Evolutionary conservation across 2,113 vertebrate species (phyloP), one percentile per base, ranked within the genome.

Genomic region (Alaudala cheleensis): DNA sequence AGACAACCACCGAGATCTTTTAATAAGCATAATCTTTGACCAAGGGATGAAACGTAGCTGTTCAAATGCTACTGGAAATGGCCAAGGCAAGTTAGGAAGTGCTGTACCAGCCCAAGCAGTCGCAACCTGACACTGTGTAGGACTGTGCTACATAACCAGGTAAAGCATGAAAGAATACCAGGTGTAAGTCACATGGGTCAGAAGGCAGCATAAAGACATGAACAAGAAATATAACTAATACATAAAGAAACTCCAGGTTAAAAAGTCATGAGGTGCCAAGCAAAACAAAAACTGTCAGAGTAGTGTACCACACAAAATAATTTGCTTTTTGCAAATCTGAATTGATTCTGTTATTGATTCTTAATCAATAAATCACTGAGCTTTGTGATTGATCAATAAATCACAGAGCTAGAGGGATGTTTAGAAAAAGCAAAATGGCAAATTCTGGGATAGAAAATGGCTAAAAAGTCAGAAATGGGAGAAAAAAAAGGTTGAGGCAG

Each of bases 111-210:
- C 33, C 16, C 21, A 51, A 81, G 29, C 11, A 31, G 16, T 12
- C 42, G 31, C 24, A 26, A 19, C 7, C 1, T 17, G 11, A 8
- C 9, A 24, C 10, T 10, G 8, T 4, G 2, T 12, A 28, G 4
- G 31, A 57, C 22, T 56, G 53, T 11, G 26, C 12, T 53, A 12
- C 7, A 23, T 10, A 54, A 44, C 2, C n/a, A 77, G 11, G 3
- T 11, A 57, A 60, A 83, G 4, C n/a, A n/a, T 45, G 10, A 45
- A 70, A 31, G 6, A 11, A n/a, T 21, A 72, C 5, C 28, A 77
- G 4, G 2, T 49, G 4, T 56, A 82, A 80, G 11, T 12, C 51
- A 29, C 21, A 8, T 8, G 11, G 9, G 12, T 24, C 58, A 77
- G 50, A 61, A 65, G 6, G 11, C 4, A 76, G 7, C 37, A 37